Evolutionary conservation across 2,888 invertebrate species (phyloP), one percentile per base, ranked within the genome.

Genomic region (Ariolimax columbianus): DNA sequence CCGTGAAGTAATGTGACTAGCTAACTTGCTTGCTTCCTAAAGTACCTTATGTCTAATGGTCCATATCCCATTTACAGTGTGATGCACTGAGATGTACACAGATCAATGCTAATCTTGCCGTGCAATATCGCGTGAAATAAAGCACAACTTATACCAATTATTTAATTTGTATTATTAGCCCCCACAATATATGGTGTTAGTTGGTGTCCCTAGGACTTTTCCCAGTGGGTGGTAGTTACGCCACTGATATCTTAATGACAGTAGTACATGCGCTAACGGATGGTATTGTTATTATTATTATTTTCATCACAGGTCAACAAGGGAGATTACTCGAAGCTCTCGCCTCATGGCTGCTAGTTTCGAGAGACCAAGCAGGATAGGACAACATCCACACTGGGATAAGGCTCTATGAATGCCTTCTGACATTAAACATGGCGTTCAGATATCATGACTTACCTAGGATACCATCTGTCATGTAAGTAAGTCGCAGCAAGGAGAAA

Each of bases 401-500:
- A 38, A 19, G 9, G 70, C 17, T 1, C 26, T 36, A 36, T 7
- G 17, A 26, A 17, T 72, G 19, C 3, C 26, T 40, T 40, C 72
- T 40, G 40, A 72, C 70, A 70, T n/a, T 70, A 4, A 70, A 38
- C 38, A 38, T 23, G 26, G 33, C 7, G 51, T 66, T 68, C 36
- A 38, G 68, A 40, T 23, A 51, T 26, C 47, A 73, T 14, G 55
- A 82, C 73, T 77, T 77, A 77, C 77, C 77, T 59, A 77, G 55
- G 63, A 77, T 77, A 77, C 77, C 77, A 26, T 77, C 77, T 77
- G 77, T 75, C 23, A 38, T 68, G 33, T 26, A 81, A 30, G 19
- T 40, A 68, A 43, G 23, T 30, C n/a, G 70, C 38, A 68, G 38
- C 23, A 38, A 55, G 63, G 30, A 78, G 68, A 70, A 36, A 70